These are phyloP conservation scores for Cryptocheilus praepositus DNA, from an alignment of 2,888 invertebrate species.

Conservation along the genomic window DNA sequence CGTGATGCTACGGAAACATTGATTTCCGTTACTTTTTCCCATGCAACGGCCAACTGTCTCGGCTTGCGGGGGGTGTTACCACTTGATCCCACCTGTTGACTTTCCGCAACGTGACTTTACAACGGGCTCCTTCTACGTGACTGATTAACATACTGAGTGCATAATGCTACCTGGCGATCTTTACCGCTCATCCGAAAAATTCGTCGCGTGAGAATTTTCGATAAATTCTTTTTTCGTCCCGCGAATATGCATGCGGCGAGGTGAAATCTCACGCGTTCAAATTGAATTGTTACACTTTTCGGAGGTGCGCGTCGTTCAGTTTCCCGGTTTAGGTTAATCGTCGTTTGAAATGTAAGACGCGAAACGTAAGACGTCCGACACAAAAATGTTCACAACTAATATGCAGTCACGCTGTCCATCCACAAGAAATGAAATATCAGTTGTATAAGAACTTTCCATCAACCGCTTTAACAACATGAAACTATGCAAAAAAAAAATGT, in stretches of 20 bases:
- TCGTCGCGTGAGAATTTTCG: conserved; percentile 10
- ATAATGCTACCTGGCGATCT: conserved; percentile 21
- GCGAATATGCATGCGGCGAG: conserved; percentile 1
- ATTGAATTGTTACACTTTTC: no score
- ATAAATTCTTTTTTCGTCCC: conserved; percentile 1
- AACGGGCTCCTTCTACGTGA: conserved; percentile 52
- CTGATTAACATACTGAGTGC: conserved; percentile 45
- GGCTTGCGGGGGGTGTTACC: conserved; percentile 66
- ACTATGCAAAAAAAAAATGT: no score
- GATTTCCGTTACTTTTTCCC: conserved; percentile 75
- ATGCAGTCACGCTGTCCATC: no score
- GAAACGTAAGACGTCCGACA: no score
- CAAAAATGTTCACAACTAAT: no score
- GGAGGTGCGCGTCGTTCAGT: no score
- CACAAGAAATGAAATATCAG: no score
- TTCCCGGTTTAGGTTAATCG: no score
- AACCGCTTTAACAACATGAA: no score
- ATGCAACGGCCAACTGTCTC: conserved; percentile 71
- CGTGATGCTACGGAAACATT: conserved; percentile 45
- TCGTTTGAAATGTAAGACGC: no score
- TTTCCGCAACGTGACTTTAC: conserved; percentile 66
- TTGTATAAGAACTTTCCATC: no score
- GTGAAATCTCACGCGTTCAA: no score
- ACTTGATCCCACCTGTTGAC: conserved; percentile 74
- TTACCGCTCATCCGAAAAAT: conserved; percentile 3